Base-by-base conservation (phyloP, 2,113 vertebrate species). In the Tachuris rubrigastra region DNA sequence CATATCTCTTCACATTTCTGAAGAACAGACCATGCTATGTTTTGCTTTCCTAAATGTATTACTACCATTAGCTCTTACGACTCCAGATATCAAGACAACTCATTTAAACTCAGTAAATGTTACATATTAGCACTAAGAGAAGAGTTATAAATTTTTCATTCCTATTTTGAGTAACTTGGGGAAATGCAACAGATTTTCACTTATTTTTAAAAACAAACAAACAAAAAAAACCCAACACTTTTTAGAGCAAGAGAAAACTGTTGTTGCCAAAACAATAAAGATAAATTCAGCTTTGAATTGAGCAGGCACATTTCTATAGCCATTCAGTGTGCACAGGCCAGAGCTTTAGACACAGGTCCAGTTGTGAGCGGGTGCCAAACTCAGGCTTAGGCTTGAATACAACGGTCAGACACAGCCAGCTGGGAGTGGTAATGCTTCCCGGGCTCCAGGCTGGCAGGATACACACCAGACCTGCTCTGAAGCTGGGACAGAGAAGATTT, bases 251-350 rank as follows among this genome's bases (percentile, higher is more conserved):
- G 14, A 46, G 19, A 90, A 93, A 67, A 18, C 24, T 19, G 19
- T 15, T 27, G 10, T 37, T 88, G 65, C 75, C 82, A 92, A 84
- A 96, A 77, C 33, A 87, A 60, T 42, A 78, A 56, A 55, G 52
- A 83, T 33, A 94, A 93, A 92, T 53, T 68, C 60, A 89, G 42
- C n/a, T 81, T 44, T 72, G 31, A 67, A 77, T 33, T 39, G 79
- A 78, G 76, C 71, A 83, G 87, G 75, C 72, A 83, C 75, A 84
- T 88, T 90, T 93, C 82, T 91, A 35, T 52, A 96, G 65, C 87
- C 77, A 72, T 79, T 68, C 49, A 83, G 14, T 6, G 18, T 1
- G 71, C 10, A 0, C 37, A 66, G 49, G 49, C 49, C 91, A 94
- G 85, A 71, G 55, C 56, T 86, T 80, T 41, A 96, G 85, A 91